Percentiles rank a stretch among this genome's conserved stretches.
These are phyloP conservation scores for Cirrhinus mrigala DNA, from an alignment of 2,797 vertebrate species.

Conservation along the genomic window DNA sequence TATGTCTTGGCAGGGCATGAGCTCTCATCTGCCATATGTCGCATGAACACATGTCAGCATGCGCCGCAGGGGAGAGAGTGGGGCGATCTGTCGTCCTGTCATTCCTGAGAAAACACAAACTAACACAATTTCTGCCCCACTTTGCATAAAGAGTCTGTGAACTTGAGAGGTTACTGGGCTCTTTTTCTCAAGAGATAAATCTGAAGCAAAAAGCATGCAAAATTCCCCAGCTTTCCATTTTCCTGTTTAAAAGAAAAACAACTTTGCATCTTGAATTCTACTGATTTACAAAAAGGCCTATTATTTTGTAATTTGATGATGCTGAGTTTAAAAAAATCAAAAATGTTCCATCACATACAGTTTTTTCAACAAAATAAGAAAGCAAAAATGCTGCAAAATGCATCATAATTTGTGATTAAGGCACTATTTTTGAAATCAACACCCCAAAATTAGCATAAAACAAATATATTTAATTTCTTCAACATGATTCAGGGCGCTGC, in stretches of 20 bases:
- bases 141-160: constrained; percentile 51
- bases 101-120: constrained; percentile 61
- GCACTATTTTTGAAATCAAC: neutral
- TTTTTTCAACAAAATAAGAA: neutral
- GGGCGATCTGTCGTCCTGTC: constrained; percentile 57
- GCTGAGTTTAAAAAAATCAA: neutral
- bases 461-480: neutral
- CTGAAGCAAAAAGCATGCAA: neutral
- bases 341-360: neutral
- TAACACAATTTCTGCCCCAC: constrained; percentile 59
- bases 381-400: neutral
- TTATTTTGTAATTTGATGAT: neutral
- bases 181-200: neutral
- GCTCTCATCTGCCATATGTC: constrained; percentile 91
- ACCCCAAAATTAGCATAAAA: neutral
- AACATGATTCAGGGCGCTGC: neutral
- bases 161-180: constrained; percentile 13
- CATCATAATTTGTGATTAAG: neutral
- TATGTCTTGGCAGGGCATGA: constrained; percentile 82
- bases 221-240: neutral
- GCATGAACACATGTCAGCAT: constrained; percentile 83
- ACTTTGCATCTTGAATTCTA: neutral
- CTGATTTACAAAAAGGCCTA: neutral
- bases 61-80: constrained; percentile 64
- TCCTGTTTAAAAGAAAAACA: neutral